Base-by-base conservation (phyloP, 2,888 invertebrate species). In the Meandrusa payeni region DNA sequence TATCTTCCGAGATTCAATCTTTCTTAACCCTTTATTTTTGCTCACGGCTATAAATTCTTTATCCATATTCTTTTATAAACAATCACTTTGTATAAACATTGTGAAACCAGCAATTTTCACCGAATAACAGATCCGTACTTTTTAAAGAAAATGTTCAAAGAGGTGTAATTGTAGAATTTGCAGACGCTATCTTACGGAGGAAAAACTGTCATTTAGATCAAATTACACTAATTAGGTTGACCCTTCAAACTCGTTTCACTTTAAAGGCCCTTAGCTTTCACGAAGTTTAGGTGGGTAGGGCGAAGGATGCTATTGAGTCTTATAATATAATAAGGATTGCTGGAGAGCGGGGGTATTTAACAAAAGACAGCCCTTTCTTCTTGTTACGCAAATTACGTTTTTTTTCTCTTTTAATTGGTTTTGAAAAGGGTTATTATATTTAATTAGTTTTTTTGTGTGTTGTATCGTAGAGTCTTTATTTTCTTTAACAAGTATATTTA, bases 141-240 rank as follows among this genome's bases (percentile, higher is more conserved):
- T n/a, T 51, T 4, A 31, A 50, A 31, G 47, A 27, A 44, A 48
- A 38, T 46, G 36, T 29, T 47, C 46, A 31, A 48, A 39, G 36
- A 12, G 36, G 4, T 2, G 38, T 43, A 15, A 47, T 48, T 39
- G 40, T 47, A 24, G 22, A 29, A 10, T 44, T 36, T 10, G 36
- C n/a, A n/a, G n/a, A n/a, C n/a, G n/a, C n/a, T n/a, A n/a, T n/a
- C n/a, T n/a, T 24, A 26, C 26, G 5, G 13, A 12, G 13, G 23
- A 33, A 33, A 23, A 45, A 39, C 20, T 45, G 41, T 38, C 40
- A 32, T 47, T 42, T 45, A 42, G 49, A 47, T 37, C 46, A 27
- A 37, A 41, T 41, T 33, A 37, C 29, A 37, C 29, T 42, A 43
- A 46, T 43, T 31, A 36, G 36, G 36, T 26, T 36, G 36, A 36